phyloP scores from a whole-genome alignment of 2,888 invertebrate species.

The Pseudococcus longispinus region DNA sequence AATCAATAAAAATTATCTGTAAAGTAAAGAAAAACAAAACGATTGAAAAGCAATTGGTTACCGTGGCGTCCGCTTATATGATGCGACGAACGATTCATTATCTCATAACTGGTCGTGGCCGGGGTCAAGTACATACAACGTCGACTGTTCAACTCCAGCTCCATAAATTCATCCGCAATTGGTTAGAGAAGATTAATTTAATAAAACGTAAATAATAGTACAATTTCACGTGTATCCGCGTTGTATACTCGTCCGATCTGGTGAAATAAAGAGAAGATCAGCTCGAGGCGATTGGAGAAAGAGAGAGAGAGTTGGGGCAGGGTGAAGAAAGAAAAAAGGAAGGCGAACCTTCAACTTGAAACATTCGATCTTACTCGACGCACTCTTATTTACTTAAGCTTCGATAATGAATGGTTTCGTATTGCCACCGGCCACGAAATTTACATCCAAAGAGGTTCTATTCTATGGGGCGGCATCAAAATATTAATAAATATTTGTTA shows the following conservation, averaged over 20 bases:
- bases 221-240: constrained; percentile 8
- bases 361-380: constrained; percentile 40
- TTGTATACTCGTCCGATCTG: constrained; percentile 22
- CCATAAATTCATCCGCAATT: constrained; percentile 42
- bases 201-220: constrained; percentile 47
- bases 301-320: background rate
- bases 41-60: constrained; percentile 26
- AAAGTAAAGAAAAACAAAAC: background rate
- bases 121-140: constrained; percentile 26
- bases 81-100: constrained; percentile 29
- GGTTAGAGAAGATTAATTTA: constrained; percentile 50
- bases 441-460: constrained; percentile 54
- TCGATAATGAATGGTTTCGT: constrained; percentile 52
- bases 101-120: constrained; percentile 16
- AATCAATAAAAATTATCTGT: constrained; percentile 29
- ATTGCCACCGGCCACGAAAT: constrained; percentile 51
- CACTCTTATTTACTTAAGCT: constrained; percentile 53
- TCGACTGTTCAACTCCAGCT: background rate
- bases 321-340: background rate
- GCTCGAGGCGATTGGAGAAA: background rate
- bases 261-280: constrained; percentile 17
- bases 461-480: constrained; percentile 41
- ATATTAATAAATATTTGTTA: constrained; percentile 55
- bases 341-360: constrained; percentile 46
- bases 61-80: background rate